Conservation (phyloP, 2,797 vertebrate species). For the Hemibagrus guttatus region DNA sequence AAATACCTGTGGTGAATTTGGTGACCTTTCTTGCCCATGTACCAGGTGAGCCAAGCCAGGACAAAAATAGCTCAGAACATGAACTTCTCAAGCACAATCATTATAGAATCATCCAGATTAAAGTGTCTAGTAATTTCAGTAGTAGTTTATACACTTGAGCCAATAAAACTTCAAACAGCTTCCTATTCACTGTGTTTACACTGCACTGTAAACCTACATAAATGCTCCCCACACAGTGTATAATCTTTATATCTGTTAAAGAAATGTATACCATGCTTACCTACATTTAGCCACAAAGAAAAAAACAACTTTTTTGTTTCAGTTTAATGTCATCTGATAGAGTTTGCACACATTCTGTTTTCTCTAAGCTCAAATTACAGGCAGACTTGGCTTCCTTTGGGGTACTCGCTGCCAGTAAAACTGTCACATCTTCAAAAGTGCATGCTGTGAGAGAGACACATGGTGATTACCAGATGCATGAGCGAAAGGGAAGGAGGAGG, state of each 20-base stretch:
- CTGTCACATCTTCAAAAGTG: constrained; percentile 11
- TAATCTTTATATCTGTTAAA: background rate
- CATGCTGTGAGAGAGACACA: background rate
- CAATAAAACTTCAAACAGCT: background rate
- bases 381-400: background rate
- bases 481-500: background rate
- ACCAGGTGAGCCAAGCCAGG: background rate
- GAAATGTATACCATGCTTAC: background rate
- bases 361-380: background rate
- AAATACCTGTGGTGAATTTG: background rate
- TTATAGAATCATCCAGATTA: too few species aligned
- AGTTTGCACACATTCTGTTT: background rate
- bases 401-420: background rate
- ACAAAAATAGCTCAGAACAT: background rate
- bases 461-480: background rate
- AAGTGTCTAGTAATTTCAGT: background rate
- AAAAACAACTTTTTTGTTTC: background rate
- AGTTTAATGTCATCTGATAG: background rate
- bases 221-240: background rate
- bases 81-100: background rate
- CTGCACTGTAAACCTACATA: background rate
- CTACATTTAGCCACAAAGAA: background rate
- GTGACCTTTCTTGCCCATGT: background rate
- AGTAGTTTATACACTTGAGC: background rate
- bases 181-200: background rate